phyloP scores from a whole-genome alignment of 2,797 vertebrate species.

The Numenius phaeopus region DNA sequence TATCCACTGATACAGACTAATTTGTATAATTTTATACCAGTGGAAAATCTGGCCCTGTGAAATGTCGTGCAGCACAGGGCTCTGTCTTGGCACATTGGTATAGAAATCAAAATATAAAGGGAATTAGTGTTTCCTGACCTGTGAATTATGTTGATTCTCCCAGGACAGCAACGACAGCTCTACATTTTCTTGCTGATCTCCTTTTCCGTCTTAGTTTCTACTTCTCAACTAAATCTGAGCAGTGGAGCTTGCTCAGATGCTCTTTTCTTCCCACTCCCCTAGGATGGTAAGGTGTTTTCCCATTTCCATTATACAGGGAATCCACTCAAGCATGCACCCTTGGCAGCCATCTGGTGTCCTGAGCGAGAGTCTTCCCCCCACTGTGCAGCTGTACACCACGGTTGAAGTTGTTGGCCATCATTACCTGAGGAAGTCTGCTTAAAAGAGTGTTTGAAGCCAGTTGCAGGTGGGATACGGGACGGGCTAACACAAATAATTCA shows the following conservation, averaged over 20 bases:
- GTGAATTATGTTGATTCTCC: neutral
- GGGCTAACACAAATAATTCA: neutral
- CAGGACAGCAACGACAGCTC: neutral
- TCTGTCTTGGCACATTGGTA: neutral
- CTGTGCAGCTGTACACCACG: accelerated
- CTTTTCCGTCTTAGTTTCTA: neutral
- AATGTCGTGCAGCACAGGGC: neutral
- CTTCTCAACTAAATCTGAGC: neutral
- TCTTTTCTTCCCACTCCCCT: neutral
- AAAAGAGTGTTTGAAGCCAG: neutral
- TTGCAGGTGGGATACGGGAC: neutral
- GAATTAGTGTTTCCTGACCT: neutral
- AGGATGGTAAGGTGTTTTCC: neutral
- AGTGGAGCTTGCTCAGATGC: neutral
- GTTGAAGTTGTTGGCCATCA: neutral
- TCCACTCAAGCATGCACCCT: neutral
- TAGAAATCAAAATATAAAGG: neutral
- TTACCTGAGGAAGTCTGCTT: neutral
- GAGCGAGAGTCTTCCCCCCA: neutral
- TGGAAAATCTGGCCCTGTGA: neutral
- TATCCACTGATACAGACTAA: neutral
- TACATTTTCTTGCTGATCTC: neutral
- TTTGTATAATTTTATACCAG: neutral
- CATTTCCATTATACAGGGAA: neutral
- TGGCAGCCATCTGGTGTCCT: neutral